phyloP scores from a whole-genome alignment of 2,888 invertebrate genomes.

The Eugnorisma glareosa region DNA sequence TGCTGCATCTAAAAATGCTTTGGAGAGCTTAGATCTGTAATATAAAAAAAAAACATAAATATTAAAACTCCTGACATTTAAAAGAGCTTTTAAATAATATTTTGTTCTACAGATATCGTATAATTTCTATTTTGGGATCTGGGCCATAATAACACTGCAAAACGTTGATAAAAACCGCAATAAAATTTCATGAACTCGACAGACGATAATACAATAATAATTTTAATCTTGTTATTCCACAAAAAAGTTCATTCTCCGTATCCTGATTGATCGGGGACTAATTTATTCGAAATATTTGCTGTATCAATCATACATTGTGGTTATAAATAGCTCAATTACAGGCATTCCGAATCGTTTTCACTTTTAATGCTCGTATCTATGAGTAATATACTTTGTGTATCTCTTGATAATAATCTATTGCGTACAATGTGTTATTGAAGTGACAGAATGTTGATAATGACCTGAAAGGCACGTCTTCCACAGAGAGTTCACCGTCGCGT shows the following conservation, averaged over 20 bases:
- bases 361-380: conserved; percentile 25
- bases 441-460: conserved; percentile 53
- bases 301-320: conserved; percentile 6
- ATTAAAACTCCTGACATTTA: background rate
- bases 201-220: background rate
- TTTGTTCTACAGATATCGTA: background rate
- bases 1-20: conserved; percentile 92
- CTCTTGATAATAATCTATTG: conserved; percentile 18
- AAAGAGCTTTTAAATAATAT: background rate
- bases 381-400: conserved; percentile 15
- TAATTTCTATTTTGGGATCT: conserved; percentile 33
- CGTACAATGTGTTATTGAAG: conserved; percentile 1
- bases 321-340: conserved; percentile 11
- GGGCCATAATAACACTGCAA: conserved; percentile 3
- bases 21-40: conserved; percentile 90
- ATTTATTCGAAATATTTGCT: conserved; percentile 8
- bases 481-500: conserved; percentile 90
- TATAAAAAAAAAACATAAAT: background rate
- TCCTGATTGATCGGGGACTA: conserved; percentile 1
- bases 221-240: conserved; percentile 2
- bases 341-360: conserved; percentile 21
- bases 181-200: background rate
- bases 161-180: conserved; percentile 11
- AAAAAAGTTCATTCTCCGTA: background rate
- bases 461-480: conserved; percentile 92